These are phyloP conservation scores for Mizuhopecten yessoensis DNA, from an alignment of 1,140 invertebrate genomes.

Conservation along the genomic window DNA sequence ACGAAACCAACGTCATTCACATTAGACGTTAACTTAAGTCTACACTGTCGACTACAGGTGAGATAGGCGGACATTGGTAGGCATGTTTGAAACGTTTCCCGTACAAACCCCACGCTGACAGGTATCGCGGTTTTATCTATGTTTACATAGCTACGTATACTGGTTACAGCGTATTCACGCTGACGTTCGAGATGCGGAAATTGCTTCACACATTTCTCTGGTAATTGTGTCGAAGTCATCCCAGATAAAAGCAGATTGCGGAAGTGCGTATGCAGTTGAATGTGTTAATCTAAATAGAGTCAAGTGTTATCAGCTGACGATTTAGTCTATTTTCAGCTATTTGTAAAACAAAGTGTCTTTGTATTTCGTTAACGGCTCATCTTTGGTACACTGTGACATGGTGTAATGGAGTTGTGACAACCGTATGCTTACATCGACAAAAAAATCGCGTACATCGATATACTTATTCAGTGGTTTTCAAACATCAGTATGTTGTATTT, in stretches of 20 bases:
- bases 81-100: not conserved
- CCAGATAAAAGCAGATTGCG: not conserved
- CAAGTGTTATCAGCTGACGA: not conserved
- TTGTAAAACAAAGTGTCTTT: too few species aligned
- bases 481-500: too few species aligned
- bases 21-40: not conserved
- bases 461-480: too few species aligned
- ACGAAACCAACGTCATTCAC: too few species aligned
- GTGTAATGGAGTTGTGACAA: too few species aligned
- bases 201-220: slow-evolving; percentile 20
- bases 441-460: too few species aligned
- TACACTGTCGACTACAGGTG: not conserved
- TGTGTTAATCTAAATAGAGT: not conserved
- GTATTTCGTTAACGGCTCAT: too few species aligned
- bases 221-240: not conserved
- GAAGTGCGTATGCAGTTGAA: not conserved
- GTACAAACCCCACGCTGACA: not conserved
- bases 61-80: not conserved
- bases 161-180: not conserved
- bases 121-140: not conserved
- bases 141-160: not conserved
- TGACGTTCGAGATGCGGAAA: not conserved
- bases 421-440: too few species aligned
- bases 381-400: too few species aligned
- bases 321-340: not conserved